phyloP scores from a whole-genome alignment of 2,888 invertebrate genomes.

The Schizaphis graminum region DNA sequence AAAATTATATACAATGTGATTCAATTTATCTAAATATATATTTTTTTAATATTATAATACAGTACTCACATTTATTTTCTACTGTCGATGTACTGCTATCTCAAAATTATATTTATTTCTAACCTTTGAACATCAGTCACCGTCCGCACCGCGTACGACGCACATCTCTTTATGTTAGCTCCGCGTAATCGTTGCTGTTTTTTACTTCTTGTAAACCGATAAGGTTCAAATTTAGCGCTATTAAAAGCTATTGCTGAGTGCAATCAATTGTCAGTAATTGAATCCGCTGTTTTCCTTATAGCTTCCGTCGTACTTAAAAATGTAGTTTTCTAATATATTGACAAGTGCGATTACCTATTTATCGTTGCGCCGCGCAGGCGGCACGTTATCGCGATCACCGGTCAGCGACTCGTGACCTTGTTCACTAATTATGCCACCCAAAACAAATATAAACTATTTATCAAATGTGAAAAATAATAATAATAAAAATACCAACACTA shows the following conservation, averaged over 20 bases:
- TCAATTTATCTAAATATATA: background rate
- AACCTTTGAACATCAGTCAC: background rate
- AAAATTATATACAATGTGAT: background rate
- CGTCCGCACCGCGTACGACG: background rate
- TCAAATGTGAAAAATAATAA: background rate
- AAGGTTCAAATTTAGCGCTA: conserved; percentile 4
- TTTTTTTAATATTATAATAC: background rate
- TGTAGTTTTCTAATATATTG: background rate
- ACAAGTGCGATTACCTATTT: background rate
- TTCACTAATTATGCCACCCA: background rate
- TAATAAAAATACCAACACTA: background rate
- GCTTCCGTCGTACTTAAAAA: conserved; percentile 12
- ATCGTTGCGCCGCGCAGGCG: background rate
- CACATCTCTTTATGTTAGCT: background rate
- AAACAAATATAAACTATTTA: background rate
- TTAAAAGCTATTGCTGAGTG: background rate
- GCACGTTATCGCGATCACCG: background rate
- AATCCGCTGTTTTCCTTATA: background rate
- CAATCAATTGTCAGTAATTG: conserved; percentile 1
- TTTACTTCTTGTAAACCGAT: background rate
- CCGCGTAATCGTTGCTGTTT: background rate
- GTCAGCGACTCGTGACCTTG: background rate
- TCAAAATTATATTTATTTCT: background rate
- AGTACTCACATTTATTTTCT: background rate
- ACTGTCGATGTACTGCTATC: background rate